phyloP scores from a whole-genome alignment of 2,797 vertebrate genomes.

The Pangasius mekongensis region DNA sequence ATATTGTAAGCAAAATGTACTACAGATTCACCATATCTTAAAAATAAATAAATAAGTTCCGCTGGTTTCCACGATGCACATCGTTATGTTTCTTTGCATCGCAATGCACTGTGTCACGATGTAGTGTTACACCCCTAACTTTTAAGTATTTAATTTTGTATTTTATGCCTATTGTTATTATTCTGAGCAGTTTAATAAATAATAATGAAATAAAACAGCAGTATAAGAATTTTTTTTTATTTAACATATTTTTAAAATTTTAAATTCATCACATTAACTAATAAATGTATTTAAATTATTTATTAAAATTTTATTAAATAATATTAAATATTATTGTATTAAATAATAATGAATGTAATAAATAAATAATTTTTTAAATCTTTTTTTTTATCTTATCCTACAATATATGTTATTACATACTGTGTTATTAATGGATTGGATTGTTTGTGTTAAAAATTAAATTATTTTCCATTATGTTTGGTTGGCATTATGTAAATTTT shows the following conservation, averaged over 20 bases:
- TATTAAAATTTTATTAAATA: background rate
- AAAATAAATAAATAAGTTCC: background rate
- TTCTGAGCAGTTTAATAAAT: background rate
- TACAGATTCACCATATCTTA: background rate
- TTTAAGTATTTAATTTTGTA: background rate
- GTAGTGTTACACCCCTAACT: background rate
- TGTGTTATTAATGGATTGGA: background rate
- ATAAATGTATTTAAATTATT: background rate
- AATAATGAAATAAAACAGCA: background rate
- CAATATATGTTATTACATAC: background rate
- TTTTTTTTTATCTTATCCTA: background rate
- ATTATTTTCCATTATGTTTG: background rate
- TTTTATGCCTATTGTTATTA: background rate
- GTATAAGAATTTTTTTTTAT: background rate
- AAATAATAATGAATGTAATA: no score
- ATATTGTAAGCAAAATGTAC: background rate
- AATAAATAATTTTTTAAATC: no score
- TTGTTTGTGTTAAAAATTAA: background rate
- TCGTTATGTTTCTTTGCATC: background rate
- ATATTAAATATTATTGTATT: no score
- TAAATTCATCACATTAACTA: no score
- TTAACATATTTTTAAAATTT: background rate
- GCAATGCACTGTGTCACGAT: background rate
- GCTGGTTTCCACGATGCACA: background rate
- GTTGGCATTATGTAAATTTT: background rate